phyloP scores from a whole-genome alignment of 1,140 invertebrate genomes.

The Drosophila pruinosa region DNA sequence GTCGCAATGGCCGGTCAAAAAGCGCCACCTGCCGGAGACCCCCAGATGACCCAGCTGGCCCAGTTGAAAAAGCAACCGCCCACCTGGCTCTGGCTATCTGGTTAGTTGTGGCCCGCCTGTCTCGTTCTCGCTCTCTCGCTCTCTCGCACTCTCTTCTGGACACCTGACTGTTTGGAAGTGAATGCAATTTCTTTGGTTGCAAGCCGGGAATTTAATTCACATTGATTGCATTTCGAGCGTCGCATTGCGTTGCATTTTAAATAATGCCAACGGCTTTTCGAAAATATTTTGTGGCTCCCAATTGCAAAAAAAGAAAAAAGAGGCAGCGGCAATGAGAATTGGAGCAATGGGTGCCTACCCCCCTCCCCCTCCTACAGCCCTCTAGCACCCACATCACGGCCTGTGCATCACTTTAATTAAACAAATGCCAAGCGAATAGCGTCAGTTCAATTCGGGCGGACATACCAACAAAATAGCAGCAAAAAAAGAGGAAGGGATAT shows the following conservation, averaged over 20 bases:
- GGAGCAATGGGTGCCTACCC: no score
- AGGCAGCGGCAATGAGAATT: not conserved
- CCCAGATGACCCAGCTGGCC: not conserved
- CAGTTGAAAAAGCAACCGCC: no score
- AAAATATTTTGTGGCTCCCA: conserved; percentile 46
- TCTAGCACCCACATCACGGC: no score
- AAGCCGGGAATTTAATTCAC: conserved; percentile 75
- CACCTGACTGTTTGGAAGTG: not conserved
- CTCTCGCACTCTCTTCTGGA: not conserved
- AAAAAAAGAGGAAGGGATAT: no score
- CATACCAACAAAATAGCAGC: conserved; percentile 17
- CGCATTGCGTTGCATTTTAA: conserved; percentile 80
- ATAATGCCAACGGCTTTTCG: conserved; percentile 75
- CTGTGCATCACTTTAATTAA: conserved; percentile 74
- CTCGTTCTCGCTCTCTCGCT: not conserved
- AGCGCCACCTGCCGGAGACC: conserved; percentile 19
- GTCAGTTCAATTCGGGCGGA: conserved; percentile 48
- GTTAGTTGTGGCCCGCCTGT: not conserved
- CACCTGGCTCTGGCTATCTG: not conserved
- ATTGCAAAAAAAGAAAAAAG: not conserved
- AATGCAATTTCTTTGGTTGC: conserved; percentile 45
- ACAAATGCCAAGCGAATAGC: conserved; percentile 70
- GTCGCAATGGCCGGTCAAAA: conserved; percentile 9
- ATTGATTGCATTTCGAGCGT: conserved; percentile 77
- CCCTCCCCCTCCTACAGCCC: no score